Evolutionary conservation across 2,888 invertebrate species (phyloP).

Genomic region (Amiota minor): DNA sequence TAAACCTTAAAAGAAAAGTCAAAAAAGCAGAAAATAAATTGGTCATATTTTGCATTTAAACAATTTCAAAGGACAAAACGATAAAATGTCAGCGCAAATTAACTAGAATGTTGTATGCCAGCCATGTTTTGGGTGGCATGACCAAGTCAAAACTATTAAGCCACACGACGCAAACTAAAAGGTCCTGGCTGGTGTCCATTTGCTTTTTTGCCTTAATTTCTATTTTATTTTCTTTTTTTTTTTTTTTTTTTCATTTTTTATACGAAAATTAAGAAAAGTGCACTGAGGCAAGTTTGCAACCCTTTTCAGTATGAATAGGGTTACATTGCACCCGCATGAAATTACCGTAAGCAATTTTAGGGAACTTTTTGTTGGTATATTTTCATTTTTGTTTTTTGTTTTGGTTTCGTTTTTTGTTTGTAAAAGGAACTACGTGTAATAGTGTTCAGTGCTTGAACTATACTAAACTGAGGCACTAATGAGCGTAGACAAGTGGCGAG

Average conservation of each 20-base stretch:
- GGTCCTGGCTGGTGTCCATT: slow-evolving; percentile 5
- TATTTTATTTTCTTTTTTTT: not conserved
- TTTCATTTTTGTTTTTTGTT: not conserved
- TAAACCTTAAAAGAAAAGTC: no score
- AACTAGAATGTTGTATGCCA: not conserved
- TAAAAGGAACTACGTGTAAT: not conserved
- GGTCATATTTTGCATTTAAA: not conserved
- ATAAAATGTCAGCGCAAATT: slow-evolving; percentile 26
- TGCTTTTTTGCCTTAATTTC: slow-evolving; percentile 7
- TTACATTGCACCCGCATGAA: slow-evolving; percentile 12
- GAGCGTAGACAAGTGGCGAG: slow-evolving; percentile 13
- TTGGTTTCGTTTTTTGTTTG: not conserved
- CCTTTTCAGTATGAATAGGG: slow-evolving; percentile 7
- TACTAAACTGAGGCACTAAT: slow-evolving; percentile 7
- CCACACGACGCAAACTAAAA: slow-evolving; percentile 20
- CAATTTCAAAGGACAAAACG: slow-evolving; percentile 6
- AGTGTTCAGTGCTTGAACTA: not conserved
- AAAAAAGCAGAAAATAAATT: not conserved
- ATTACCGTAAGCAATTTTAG: slow-evolving; percentile 21
- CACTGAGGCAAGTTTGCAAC: slow-evolving; percentile 18
- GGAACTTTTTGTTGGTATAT: not conserved
- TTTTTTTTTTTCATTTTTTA: no score
- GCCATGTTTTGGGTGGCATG: not conserved
- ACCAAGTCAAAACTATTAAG: slow-evolving; percentile 18
- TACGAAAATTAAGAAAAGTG: not conserved